phyloP scores from a whole-genome alignment of 1,140 invertebrate genomes.

The Drosophila sechellia region DNA sequence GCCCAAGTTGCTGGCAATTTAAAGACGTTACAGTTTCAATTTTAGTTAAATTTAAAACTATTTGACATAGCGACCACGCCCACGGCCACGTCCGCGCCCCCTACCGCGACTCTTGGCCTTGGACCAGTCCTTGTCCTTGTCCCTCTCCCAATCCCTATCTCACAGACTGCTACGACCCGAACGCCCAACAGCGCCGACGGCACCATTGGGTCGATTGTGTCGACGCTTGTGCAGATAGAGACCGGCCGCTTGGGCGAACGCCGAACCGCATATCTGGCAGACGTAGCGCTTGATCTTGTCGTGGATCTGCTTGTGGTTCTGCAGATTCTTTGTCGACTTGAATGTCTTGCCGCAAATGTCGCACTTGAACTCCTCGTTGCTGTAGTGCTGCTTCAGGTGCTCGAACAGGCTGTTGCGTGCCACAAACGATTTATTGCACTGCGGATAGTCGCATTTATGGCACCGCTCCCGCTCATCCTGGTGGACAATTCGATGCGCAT shows the following conservation, averaged over 20 bases:
- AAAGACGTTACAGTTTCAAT: conserved; percentile 11
- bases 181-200: conserved; percentile 59
- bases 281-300: conserved; percentile 85
- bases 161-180: conserved; percentile 62
- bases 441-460: conserved; percentile 75
- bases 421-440: conserved; percentile 83
- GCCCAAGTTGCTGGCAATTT: conserved; percentile 15
- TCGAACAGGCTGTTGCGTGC: conserved; percentile 85
- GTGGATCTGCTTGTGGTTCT: conserved; percentile 82
- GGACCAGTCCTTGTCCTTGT: conserved; percentile 24
- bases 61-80: conserved; percentile 36
- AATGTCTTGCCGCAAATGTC: conserved; percentile 84
- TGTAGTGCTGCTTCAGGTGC: conserved; percentile 85
- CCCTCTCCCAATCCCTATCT: conserved; percentile 43
- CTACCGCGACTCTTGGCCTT: conserved; percentile 6
- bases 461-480: conserved; percentile 66
- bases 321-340: conserved; percentile 79
- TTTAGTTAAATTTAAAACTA: conserved; percentile 14
- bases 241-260: conserved; percentile 84
- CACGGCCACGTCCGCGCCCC: conserved; percentile 30
- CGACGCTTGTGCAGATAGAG: conserved; percentile 85
- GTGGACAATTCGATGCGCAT: conserved; percentile 72
- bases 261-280: conserved; percentile 85
- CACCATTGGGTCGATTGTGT: conserved; percentile 82
- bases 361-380: conserved; percentile 85